Evolutionary conservation across 2,113 vertebrate species (phyloP).

Genomic region (Odocoileus hemionus): DNA sequence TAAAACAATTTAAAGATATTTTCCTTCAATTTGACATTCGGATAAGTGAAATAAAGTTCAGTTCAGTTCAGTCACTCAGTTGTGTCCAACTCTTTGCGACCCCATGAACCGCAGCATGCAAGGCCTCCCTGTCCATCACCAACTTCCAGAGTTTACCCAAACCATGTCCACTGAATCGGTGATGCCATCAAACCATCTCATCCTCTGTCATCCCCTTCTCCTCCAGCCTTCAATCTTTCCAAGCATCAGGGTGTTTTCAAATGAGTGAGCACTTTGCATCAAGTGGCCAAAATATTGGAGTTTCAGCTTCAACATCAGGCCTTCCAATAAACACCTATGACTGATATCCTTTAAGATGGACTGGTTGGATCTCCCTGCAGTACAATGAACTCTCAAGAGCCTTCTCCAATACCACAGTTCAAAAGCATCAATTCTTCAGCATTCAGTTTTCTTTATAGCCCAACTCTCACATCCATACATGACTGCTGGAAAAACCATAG

Average conservation of each 20-base stretch:
- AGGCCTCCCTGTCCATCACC: not conserved
- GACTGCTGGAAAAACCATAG: not conserved
- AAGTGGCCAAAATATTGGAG: not conserved
- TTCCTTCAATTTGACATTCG: not conserved
- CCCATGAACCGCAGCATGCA: accelerated
- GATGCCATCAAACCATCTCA: not conserved
- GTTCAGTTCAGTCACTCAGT: not conserved
- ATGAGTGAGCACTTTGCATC: not conserved
- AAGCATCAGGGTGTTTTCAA: not conserved
- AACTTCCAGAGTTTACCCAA: not conserved
- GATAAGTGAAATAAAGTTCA: not conserved
- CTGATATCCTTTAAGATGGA: not conserved
- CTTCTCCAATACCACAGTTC: not conserved
- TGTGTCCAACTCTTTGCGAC: accelerated
- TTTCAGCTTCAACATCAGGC: not conserved
- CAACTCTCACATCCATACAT: not conserved
- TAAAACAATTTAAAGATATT: not conserved
- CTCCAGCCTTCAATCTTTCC: not conserved
- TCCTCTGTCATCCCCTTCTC: not conserved
- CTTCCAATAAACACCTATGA: not conserved
- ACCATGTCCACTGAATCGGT: not conserved
- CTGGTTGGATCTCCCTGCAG: not conserved
- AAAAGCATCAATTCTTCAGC: not conserved
- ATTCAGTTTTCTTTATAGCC: not conserved
- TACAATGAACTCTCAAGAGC: not conserved